Evolutionary conservation across 2,113 vertebrate genomes (phyloP).

Genomic region (Sceloporus tristichus): DNA sequence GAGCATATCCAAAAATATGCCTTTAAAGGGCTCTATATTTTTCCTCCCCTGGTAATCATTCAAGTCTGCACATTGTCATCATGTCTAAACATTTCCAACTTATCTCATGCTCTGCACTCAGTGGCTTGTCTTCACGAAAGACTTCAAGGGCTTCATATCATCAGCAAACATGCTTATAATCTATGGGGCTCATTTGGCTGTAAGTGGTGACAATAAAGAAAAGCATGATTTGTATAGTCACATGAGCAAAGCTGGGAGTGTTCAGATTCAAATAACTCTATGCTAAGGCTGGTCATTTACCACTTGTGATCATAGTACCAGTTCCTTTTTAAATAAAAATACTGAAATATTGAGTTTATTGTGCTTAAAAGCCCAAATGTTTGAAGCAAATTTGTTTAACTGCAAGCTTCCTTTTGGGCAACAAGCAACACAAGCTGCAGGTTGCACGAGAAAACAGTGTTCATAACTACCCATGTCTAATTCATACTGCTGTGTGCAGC

Average conservation of each 20-base stretch:
- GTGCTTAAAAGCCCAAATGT: slow-evolving; percentile 47
- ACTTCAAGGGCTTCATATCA: slow-evolving; percentile 55
- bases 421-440: slow-evolving; percentile 49
- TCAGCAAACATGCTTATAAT: slow-evolving; percentile 58
- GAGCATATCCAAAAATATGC: slow-evolving; percentile 34
- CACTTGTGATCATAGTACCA: slow-evolving; percentile 2
- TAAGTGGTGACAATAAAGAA: slow-evolving; percentile 38
- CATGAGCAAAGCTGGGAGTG: slow-evolving; percentile 25
- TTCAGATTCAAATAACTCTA: slow-evolving; percentile 50
- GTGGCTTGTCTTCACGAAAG: slow-evolving; percentile 56
- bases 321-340: slow-evolving; percentile 38
- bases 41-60: slow-evolving; percentile 57
- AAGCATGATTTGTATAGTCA: slow-evolving; percentile 43
- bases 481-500: slow-evolving; percentile 61
- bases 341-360: slow-evolving; percentile 28
- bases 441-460: not conserved
- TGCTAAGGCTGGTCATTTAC: slow-evolving; percentile 23
- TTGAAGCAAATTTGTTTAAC: slow-evolving; percentile 53
- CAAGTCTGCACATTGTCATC: slow-evolving; percentile 52
- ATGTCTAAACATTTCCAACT: slow-evolving; percentile 63
- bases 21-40: slow-evolving; percentile 63
- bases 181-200: slow-evolving; percentile 48
- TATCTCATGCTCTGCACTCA: slow-evolving; percentile 60
- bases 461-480: slow-evolving; percentile 57
- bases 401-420: slow-evolving; percentile 62